Conservation (phyloP, 2,113 vertebrate species). For the Melanerpes aurifrons region DNA sequence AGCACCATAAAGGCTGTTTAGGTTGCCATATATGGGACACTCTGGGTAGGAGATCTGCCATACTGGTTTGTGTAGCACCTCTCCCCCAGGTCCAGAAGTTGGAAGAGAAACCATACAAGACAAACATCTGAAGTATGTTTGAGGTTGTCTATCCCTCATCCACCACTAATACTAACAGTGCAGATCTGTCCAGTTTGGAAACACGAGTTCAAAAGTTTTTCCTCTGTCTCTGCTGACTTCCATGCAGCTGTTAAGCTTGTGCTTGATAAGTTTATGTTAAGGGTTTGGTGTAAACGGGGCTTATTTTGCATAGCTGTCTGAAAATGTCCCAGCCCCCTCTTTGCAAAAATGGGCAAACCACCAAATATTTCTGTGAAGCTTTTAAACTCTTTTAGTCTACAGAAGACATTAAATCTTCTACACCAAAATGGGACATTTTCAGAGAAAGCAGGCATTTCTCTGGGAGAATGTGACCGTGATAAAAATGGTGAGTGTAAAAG, state of each 20-base stretch:
- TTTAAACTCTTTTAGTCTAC: conserved; percentile 13
- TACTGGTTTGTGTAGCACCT: neutral
- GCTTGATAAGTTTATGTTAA: conserved; percentile 43
- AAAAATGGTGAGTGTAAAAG: neutral
- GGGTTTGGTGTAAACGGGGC: neutral
- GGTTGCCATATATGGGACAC: neutral
- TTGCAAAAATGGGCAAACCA: conserved; percentile 33
- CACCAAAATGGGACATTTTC: neutral
- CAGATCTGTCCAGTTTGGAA: neutral
- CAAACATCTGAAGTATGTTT: neutral
- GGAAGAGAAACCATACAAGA: neutral
- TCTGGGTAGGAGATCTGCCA: neutral
- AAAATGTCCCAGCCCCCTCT: neutral
- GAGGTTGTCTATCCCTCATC: conserved; percentile 5
- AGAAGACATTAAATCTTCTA: neutral
- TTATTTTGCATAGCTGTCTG: conserved; percentile 49
- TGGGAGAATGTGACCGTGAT: neutral
- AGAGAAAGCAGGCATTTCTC: neutral
- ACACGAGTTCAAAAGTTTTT: conserved; percentile 7
- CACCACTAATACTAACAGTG: neutral
- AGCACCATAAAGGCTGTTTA: neutral
- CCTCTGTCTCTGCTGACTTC: conserved; percentile 4
- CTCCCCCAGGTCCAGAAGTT: neutral
- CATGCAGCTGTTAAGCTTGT: conserved; percentile 32
- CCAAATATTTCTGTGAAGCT: conserved; percentile 54